Conservation (phyloP, 53 echinoderm and acorn worm species). For the Astropecten irregularis region DNA sequence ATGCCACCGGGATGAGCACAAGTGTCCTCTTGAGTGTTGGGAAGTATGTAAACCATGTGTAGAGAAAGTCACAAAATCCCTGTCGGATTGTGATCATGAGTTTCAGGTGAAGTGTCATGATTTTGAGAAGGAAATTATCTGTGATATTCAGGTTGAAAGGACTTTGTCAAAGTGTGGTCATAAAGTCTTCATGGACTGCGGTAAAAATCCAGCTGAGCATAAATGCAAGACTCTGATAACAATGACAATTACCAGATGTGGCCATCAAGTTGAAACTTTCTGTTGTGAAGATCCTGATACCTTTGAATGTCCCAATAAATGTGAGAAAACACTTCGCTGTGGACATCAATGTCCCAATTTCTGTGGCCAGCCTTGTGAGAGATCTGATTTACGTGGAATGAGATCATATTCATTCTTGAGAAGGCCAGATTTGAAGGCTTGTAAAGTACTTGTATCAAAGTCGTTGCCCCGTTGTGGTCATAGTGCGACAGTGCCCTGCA, state of each 20-base stretch:
- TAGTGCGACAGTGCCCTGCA: slow-evolving; percentile 37
- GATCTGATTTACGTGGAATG: too few relatives aligned
- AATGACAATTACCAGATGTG: slow-evolving; percentile 33
- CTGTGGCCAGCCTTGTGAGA: slow-evolving; percentile 44
- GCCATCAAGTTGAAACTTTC: slow-evolving; percentile 17
- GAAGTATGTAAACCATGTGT: slow-evolving; percentile 49
- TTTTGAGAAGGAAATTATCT: not conserved
- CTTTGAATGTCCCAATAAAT: not conserved
- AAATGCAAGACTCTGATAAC: slow-evolving; percentile 12
- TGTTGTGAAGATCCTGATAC: slow-evolving; percentile 18
- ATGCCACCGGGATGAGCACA: slow-evolving; percentile 41
- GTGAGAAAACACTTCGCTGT: slow-evolving; percentile 13
- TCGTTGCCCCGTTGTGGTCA: slow-evolving; percentile 58
- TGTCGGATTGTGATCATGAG: slow-evolving; percentile 17
- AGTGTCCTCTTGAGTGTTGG: slow-evolving; percentile 54
- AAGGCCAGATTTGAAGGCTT: not conserved
- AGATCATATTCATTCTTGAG: too few relatives aligned
- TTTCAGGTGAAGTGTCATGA: slow-evolving; percentile 13
- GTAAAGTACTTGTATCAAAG: slow-evolving; percentile 31
- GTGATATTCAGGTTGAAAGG: not conserved
- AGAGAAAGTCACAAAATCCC: slow-evolving; percentile 8
- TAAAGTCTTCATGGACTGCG: slow-evolving; percentile 12
- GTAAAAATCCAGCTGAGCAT: not conserved
- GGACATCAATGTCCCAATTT: slow-evolving; percentile 45
- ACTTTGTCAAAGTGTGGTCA: slow-evolving; percentile 19